phyloP scores from a whole-genome alignment of 2,113 vertebrate species.

The Peromyscus leucopus region DNA sequence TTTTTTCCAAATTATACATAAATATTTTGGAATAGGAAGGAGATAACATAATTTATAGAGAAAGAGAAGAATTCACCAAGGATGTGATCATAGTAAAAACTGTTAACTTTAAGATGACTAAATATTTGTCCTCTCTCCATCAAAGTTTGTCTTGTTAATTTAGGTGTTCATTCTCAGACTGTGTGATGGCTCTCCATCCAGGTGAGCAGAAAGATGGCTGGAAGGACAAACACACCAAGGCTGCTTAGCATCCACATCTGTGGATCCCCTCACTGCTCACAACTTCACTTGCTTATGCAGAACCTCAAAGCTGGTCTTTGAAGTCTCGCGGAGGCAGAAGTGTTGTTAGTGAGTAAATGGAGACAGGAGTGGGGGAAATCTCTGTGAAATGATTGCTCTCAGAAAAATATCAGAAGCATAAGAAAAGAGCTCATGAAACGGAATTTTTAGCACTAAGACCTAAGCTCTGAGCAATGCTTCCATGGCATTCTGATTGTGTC shows the following conservation, averaged over 20 bases:
- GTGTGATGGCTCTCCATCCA: not conserved
- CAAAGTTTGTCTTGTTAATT: not conserved
- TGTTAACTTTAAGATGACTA: not conserved
- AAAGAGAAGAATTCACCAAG: not conserved
- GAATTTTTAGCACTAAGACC: not conserved
- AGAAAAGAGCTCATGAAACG: not conserved
- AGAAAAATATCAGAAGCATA: not conserved
- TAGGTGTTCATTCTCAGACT: conserved; percentile 31
- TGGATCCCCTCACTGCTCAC: not conserved
- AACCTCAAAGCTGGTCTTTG: not conserved
- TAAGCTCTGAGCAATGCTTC: not conserved
- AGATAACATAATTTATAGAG: not conserved
- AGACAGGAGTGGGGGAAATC: not conserved
- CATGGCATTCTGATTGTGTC: not conserved
- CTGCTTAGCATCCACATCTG: not conserved
- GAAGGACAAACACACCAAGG: not conserved
- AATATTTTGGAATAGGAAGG: not conserved
- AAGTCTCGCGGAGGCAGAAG: not conserved
- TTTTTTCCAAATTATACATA: not conserved
- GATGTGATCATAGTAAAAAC: not conserved
- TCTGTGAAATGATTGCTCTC: conserved; percentile 1
- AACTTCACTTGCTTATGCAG: conserved; percentile 7
- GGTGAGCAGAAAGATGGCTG: not conserved
- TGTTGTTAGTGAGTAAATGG: not conserved
- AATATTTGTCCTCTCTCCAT: not conserved